phyloP scores from a whole-genome alignment of 2,113 vertebrate genomes.

The Platanista minor region DNA sequence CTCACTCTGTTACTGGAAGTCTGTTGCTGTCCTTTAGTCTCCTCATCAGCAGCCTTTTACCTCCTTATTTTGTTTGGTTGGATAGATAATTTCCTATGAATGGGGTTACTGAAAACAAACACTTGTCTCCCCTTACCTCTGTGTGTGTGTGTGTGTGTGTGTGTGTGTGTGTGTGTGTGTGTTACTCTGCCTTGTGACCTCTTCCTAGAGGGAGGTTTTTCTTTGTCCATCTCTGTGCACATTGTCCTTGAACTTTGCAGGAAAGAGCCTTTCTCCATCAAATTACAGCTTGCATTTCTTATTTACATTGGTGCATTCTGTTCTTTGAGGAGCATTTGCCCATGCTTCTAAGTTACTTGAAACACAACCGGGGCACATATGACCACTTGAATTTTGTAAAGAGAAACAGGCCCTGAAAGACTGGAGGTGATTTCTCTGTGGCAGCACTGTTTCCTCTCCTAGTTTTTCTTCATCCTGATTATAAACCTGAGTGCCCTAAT shows the following conservation, averaged over 20 bases:
- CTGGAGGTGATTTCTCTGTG: too few species aligned
- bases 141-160: not conserved
- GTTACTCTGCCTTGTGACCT: not conserved
- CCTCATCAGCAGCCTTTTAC: not conserved
- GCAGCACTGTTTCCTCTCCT: not conserved
- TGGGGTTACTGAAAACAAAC: too few species aligned
- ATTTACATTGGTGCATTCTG: not conserved
- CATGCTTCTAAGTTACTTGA: not conserved
- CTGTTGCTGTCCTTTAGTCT: not conserved
- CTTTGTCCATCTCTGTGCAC: not conserved
- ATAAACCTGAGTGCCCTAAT: not conserved
- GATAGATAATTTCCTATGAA: not conserved
- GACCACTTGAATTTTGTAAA: not conserved
- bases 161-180: not conserved
- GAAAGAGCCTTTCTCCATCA: not conserved
- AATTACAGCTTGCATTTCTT: not conserved
- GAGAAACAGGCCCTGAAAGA: not conserved
- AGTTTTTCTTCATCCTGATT: not conserved
- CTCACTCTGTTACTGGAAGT: not conserved
- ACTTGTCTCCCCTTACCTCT: not conserved
- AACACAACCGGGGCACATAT: not conserved
- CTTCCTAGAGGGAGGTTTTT: not conserved
- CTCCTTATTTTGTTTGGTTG: not conserved
- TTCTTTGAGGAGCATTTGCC: not conserved
- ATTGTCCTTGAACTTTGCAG: not conserved